phyloP scores from a whole-genome alignment of 2,113 vertebrate species.

The Asarcornis scutulata region DNA sequence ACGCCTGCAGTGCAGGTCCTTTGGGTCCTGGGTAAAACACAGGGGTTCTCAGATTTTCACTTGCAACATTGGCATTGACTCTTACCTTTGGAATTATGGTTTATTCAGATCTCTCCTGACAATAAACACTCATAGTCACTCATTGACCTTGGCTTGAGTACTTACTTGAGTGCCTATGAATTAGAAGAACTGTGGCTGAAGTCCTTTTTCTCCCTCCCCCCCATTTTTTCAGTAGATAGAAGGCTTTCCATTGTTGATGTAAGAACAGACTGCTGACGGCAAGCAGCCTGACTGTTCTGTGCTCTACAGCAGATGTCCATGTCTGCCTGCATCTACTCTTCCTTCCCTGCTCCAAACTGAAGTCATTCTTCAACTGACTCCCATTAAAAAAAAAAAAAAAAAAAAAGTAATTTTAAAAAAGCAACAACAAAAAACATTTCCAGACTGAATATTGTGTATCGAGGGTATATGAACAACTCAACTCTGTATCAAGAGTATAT shows the following conservation, averaged over 20 bases:
- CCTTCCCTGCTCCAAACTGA: neutral
- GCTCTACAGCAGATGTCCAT: neutral
- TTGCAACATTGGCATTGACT: neutral
- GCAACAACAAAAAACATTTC: neutral
- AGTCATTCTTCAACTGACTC: neutral
- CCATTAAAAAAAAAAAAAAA: too few species aligned
- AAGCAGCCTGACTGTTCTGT: neutral
- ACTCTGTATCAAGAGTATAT: neutral
- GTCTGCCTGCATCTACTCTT: neutral
- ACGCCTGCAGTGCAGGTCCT: neutral
- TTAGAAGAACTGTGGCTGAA: neutral
- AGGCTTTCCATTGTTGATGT: neutral
- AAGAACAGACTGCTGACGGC: neutral
- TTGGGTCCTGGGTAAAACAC: neutral
- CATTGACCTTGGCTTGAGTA: neutral
- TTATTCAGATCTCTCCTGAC: neutral
- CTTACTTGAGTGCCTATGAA: neutral
- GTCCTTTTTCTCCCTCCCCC: neutral
- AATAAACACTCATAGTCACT: neutral
- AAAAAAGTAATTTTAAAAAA: neutral
- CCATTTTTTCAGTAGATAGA: neutral
- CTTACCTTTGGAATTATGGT: neutral
- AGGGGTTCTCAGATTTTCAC: neutral
- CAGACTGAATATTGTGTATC: neutral
- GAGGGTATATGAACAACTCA: neutral